Evolutionary conservation across 2,888 invertebrate genomes (phyloP).

Genomic region (Pollenia angustigena): DNA sequence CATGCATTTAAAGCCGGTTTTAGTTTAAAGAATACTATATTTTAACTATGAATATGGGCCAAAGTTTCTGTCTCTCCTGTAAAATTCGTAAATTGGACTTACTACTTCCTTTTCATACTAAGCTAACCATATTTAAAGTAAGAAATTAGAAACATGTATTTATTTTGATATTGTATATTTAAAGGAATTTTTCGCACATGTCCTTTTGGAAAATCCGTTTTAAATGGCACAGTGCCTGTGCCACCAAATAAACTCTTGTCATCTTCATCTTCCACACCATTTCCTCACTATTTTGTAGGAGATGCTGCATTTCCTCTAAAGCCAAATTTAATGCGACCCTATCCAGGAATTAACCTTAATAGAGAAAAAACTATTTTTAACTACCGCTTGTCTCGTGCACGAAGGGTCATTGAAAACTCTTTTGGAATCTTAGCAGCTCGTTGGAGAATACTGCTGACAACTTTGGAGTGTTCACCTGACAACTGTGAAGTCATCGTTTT

Average conservation of each 20-base stretch:
- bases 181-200: not conserved
- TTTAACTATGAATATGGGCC: too few species aligned
- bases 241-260: not conserved
- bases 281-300: constrained; percentile 18
- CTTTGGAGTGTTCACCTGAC: not conserved
- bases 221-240: not conserved
- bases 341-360: not conserved
- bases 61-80: too few species aligned
- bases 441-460: constrained; percentile 9
- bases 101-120: too few species aligned
- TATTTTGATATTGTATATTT: not conserved
- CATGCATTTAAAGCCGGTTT: too few species aligned
- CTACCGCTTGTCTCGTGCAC: constrained; percentile 11
- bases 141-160: too few species aligned
- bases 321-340: constrained; percentile 13
- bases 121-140: too few species aligned
- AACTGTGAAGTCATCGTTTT: constrained; percentile 13
- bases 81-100: too few species aligned
- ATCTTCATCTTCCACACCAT: not conserved
- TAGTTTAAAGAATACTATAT: too few species aligned
- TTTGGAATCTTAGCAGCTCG: constrained; percentile 13
- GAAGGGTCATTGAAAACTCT: constrained; percentile 10
- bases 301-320: constrained; percentile 7
- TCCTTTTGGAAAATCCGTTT: not conserved
- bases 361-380: not conserved